phyloP scores from a whole-genome alignment of 2,797 vertebrate genomes.

The Hipposideros larvatus region DNA sequence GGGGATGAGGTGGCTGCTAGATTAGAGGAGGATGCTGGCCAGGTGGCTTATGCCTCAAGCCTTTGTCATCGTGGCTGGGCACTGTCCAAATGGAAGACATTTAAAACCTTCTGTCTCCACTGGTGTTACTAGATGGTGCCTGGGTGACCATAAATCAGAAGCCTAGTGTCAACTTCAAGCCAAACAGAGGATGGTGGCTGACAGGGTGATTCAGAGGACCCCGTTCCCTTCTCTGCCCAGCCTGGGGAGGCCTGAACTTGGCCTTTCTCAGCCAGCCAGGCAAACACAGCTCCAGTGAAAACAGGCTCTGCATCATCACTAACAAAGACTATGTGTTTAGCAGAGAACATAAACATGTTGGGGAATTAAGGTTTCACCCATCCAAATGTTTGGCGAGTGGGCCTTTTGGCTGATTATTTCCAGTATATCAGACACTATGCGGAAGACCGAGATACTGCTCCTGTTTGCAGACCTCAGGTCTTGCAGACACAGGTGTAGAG shows the following conservation, averaged over 20 bases:
- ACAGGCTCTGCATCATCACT: background rate
- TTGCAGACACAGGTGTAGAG: background rate
- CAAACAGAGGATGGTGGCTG: background rate
- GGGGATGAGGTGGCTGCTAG: background rate
- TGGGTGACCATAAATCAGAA: background rate
- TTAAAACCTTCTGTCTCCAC: conserved; percentile 60
- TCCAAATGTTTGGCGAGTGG: background rate
- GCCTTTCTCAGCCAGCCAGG: background rate
- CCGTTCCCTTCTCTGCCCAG: background rate
- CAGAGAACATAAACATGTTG: background rate
- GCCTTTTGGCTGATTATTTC: conserved; percentile 19
- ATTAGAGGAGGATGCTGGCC: background rate
- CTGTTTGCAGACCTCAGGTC: background rate
- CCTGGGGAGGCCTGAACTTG: background rate
- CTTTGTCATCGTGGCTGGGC: conserved; percentile 58
- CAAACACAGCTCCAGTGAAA: background rate
- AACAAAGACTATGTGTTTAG: conserved; percentile 16
- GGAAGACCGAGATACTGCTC: background rate
- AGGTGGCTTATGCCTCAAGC: conserved; percentile 16
- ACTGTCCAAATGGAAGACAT: conserved; percentile 54
- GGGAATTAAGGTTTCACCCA: conserved; percentile 25
- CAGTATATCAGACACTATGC: background rate
- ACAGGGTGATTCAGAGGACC: background rate
- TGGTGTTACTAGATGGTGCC: background rate
- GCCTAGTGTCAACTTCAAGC: background rate